Evolutionary conservation across 2,888 invertebrate genomes (phyloP).

Genomic region (Drosophila lutescens): DNA sequence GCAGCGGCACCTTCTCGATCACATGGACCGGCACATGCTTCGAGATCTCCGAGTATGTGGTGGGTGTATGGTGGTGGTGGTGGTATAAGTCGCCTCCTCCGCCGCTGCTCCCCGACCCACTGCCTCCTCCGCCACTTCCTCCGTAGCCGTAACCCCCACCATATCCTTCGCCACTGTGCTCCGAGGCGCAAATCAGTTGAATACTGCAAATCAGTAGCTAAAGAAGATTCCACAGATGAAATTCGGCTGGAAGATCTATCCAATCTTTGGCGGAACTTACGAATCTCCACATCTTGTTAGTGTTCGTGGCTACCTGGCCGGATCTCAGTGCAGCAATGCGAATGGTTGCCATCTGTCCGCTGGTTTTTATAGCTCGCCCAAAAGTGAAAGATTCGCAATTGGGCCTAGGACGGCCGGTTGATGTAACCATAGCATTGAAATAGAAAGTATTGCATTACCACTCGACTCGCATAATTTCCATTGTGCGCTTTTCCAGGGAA

Average conservation of each 20-base stretch:
- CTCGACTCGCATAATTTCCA: constrained; percentile 68
- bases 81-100: constrained; percentile 46
- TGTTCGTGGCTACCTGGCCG: constrained; percentile 27
- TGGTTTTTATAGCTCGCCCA: constrained; percentile 58
- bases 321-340: constrained; percentile 51
- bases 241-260: neutral
- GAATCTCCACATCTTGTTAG: constrained; percentile 56
- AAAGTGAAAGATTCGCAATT: constrained; percentile 69
- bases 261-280: constrained; percentile 43
- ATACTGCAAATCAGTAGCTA: constrained; percentile 57
- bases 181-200: constrained; percentile 53
- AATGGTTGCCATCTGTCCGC: constrained; percentile 37
- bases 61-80: constrained; percentile 64
- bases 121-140: constrained; percentile 19
- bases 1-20: constrained; percentile 89
- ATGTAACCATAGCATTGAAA: constrained; percentile 78
- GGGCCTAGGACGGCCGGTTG: constrained; percentile 61
- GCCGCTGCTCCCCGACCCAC: constrained; percentile 4
- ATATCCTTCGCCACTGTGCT: constrained; percentile 43
- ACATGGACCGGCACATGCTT: constrained; percentile 89
- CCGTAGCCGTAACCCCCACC: constrained; percentile 32
- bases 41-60: constrained; percentile 88
- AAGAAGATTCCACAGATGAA: neutral
- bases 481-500: constrained; percentile 63
- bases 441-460: constrained; percentile 76